Evolutionary conservation across 2,113 vertebrate genomes (phyloP), one percentile per base, ranked within the genome.

Genomic region (Microcebus murinus): DNA sequence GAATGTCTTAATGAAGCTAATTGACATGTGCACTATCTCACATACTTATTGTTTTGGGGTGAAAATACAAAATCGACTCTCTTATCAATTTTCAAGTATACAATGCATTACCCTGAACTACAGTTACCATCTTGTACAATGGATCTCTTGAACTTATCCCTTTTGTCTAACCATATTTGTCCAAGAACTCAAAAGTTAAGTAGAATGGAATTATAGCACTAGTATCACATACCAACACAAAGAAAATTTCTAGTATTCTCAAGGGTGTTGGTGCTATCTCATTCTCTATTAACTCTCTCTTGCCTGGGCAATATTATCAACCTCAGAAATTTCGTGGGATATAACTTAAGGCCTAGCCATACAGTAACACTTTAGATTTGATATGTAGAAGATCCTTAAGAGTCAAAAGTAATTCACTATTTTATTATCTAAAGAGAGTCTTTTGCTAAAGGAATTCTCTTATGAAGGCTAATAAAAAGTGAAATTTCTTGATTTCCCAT

Each of bases 401-500:
- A 39, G 20, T 36, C 20, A 20, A 48, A 20, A 91, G 34, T 63
- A 84, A 80, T 76, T 36, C 81, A 87, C 17, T 29, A 11, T 36
- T 79, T 77, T 94, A 93, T 65, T 84, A 42, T 83, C 12, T 59
- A 79, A 87, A 14, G 15, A 79, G 29, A 84, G 3, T 2, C 8
- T 88, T 76, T 71, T 73, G 20, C 31, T 71, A 77, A 82, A 21
- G 27, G 29, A n/a, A 90, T 29, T 91, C 8, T 39, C 52, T 34
- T 6, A 74, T 71, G 36, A 88, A 90, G 80, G 61, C 74, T 84
- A 93, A 97, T 91, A 34, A 93, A 90, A 57, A 79, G 85, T 83
- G 36, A 71, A 87, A 87, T 89, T 81, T 96, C 87, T 63, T 74
- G 9, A 93, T 50, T 86, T 74, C 84, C 88, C 90, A 55, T 95